Conservation (phyloP, 35 echinoderm and acorn worm species). For the Lytechinus variegatus region DNA sequence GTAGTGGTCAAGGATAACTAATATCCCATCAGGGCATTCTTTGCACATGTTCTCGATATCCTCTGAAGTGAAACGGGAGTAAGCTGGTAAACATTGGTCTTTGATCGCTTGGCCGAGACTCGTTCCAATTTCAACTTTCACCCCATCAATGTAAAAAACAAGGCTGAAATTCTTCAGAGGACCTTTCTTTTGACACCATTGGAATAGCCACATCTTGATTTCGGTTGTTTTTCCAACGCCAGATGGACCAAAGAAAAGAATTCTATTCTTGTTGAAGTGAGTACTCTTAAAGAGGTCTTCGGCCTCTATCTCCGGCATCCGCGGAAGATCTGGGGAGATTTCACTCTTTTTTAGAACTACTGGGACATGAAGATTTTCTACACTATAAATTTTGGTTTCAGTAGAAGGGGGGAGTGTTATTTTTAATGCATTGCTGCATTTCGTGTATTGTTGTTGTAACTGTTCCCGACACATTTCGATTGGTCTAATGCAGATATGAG, state of each 20-base stretch:
- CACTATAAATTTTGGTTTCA: background rate
- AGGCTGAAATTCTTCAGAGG: background rate
- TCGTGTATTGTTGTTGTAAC: background rate
- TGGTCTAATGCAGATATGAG: background rate
- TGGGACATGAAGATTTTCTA: background rate
- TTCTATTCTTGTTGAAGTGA: background rate
- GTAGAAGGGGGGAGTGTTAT: background rate
- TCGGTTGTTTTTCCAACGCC: background rate
- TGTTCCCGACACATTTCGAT: background rate
- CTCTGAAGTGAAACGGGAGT: background rate
- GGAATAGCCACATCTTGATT: constrained; percentile 20
- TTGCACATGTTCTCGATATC: background rate
- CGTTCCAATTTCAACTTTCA: background rate
- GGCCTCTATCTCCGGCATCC: background rate
- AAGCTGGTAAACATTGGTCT: background rate
- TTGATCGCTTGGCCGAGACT: background rate
- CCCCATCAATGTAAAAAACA: background rate
- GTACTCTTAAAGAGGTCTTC: background rate
- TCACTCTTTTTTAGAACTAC: background rate
- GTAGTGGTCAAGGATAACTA: background rate
- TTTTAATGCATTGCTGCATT: background rate
- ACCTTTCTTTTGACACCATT: background rate
- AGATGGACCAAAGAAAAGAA: background rate
- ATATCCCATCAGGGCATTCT: background rate
- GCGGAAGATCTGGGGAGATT: background rate